Conservation (phyloP, 2,113 vertebrate genomes). For the Mesembrinibis cayennensis region DNA sequence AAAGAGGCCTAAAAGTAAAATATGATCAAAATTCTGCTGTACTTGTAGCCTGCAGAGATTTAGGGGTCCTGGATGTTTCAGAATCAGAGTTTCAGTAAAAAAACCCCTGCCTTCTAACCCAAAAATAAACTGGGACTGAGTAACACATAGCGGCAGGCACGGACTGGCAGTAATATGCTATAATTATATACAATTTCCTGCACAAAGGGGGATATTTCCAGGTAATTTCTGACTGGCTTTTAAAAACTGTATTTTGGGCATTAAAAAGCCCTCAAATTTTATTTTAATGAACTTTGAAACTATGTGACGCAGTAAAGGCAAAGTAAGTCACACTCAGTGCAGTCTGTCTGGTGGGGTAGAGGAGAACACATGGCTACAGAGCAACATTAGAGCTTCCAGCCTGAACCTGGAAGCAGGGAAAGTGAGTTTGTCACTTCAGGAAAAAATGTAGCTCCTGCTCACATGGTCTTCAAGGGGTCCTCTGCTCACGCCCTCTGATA, state of each 20-base stretch:
- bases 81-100: slow-evolving; percentile 20
- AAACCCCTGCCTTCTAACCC: neutral
- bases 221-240: slow-evolving; percentile 40
- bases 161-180: slow-evolving; percentile 21
- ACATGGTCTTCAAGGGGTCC: neutral
- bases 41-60: slow-evolving; percentile 25
- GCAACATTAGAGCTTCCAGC: neutral
- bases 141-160: slow-evolving; percentile 23
- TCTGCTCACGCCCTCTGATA: neutral
- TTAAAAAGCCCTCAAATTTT: neutral
- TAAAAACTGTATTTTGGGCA: neutral
- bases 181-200: slow-evolving; percentile 57
- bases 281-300: slow-evolving; percentile 31
- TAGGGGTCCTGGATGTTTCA: neutral
- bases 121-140: slow-evolving; percentile 15
- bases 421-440: neutral
- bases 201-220: slow-evolving; percentile 39
- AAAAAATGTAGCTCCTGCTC: neutral
- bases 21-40: neutral
- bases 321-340: neutral
- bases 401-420: neutral
- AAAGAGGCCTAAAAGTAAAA: slow-evolving; percentile 33
- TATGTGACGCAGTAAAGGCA: neutral
- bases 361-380: neutral
- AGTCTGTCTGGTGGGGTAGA: neutral